Conservation (phyloP, 2,888 invertebrate species). For the Cybosia mesomella region DNA sequence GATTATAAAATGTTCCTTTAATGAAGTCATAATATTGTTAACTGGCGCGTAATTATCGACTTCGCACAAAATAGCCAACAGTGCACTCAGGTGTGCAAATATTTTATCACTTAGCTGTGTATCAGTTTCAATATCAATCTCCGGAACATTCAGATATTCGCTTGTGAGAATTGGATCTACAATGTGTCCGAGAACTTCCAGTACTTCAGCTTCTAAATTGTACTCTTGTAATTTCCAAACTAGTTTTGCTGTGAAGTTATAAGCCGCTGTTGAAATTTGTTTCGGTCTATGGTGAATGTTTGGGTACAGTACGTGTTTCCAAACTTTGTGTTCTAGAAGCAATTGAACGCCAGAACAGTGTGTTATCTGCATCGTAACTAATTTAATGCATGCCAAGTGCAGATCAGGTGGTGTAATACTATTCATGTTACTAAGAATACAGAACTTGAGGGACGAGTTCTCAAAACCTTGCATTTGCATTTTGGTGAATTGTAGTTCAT, state of each 20-base stretch:
- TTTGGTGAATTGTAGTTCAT: conserved; percentile 61
- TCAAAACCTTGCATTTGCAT: conserved; percentile 50
- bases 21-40: conserved; percentile 48
- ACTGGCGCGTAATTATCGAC: conserved; percentile 37
- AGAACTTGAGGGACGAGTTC: conserved; percentile 31
- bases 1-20: conserved; percentile 39
- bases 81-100: conserved; percentile 37
- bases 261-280: conserved; percentile 42
- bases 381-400: conserved; percentile 47
- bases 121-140: conserved; percentile 48
- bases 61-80: conserved; percentile 47
- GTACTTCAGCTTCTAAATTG: conserved; percentile 51
- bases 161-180: conserved; percentile 48
- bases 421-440: conserved; percentile 38
- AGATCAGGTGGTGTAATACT: conserved; percentile 37
- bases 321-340: conserved; percentile 46
- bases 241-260: conserved; percentile 53
- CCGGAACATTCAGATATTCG: conserved; percentile 39
- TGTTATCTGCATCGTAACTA: conserved; percentile 43
- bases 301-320: conserved; percentile 45
- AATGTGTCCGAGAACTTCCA: conserved; percentile 50
- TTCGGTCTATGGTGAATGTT: conserved; percentile 36
- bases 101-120: conserved; percentile 43
- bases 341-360: conserved; percentile 56
- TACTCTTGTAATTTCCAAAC: conserved; percentile 54